Percentiles rank a stretch among this genome's conserved stretches.
Evolutionary conservation across 2,888 invertebrate species (phyloP).

Genomic region (Sericinus montela): DNA sequence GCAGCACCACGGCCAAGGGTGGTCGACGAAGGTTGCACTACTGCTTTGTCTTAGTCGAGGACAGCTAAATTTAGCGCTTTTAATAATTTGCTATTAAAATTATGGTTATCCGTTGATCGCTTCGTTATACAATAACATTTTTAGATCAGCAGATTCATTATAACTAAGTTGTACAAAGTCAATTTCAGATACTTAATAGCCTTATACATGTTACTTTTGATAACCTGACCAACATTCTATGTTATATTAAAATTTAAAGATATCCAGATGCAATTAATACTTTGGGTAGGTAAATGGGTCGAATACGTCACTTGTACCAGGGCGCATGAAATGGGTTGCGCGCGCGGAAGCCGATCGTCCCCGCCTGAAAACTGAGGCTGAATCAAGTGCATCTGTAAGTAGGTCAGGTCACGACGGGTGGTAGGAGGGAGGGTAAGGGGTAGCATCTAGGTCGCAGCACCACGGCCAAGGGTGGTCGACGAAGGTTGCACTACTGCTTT

Average conservation of each 20-base stretch:
- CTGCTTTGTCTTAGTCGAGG: conserved; percentile 51
- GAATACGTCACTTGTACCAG: conserved; percentile 30
- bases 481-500: conserved; percentile 67
- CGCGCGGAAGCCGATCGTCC: conserved; percentile 34
- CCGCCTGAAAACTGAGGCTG: conserved; percentile 43
- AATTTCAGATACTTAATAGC: no score
- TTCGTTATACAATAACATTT: no score
- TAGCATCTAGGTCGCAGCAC: conserved; percentile 65
- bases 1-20: conserved; percentile 75
- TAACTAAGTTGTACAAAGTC: no score
- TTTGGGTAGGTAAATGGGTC: conserved; percentile 27
- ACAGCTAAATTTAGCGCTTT: conserved; percentile 18
- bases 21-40: conserved; percentile 65
- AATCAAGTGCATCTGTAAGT: conserved; percentile 67
- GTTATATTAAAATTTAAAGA: conserved; percentile 1
- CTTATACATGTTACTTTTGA: no score
- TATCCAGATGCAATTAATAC: conserved; percentile 1
- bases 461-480: conserved; percentile 74
- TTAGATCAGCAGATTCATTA: no score
- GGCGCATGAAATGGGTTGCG: conserved; percentile 37
- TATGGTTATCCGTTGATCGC: no score
- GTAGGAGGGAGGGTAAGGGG: conserved; percentile 31
- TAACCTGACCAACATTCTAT: no score
- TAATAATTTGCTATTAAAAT: background rate
- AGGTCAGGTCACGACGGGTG: conserved; percentile 66